Evolutionary conservation across 2,113 vertebrate species (phyloP).

Genomic region (Ptyas mucosa): DNA sequence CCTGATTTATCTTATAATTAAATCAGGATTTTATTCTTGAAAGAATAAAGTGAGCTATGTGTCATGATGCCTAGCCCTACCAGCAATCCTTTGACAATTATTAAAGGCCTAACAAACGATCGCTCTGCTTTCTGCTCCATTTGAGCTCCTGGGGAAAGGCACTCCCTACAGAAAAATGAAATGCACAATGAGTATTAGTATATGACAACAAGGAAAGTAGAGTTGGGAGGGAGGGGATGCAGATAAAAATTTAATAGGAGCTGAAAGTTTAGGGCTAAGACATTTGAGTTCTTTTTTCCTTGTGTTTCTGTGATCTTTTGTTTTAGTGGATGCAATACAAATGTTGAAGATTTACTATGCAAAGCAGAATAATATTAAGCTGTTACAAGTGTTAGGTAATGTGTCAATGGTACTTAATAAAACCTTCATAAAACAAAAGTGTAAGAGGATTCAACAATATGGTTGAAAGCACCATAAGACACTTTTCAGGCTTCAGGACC

Average conservation of each 20-base stretch:
- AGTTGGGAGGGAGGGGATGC: neutral
- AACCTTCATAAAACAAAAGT: neutral
- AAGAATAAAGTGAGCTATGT: neutral
- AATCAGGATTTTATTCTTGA: neutral
- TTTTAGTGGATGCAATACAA: neutral
- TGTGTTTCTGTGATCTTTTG: neutral
- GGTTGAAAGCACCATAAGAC: too few species aligned
- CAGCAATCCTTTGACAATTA: neutral
- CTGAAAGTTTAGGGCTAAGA: neutral
- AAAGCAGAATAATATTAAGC: neutral
- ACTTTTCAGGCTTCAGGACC: neutral
- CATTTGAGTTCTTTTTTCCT: neutral
- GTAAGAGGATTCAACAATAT: neutral
- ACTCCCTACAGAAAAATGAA: neutral
- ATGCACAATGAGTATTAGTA: neutral
- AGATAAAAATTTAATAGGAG: neutral
- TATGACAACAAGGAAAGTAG: neutral
- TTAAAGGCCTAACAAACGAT: neutral
- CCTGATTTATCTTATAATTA: neutral
- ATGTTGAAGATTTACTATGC: neutral
- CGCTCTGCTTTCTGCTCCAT: neutral
- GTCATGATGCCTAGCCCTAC: neutral
- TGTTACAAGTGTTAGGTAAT: neutral
- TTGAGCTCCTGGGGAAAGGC: neutral
- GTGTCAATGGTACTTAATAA: neutral